Conservation (phyloP, 2,113 vertebrate genomes). For the Ciconia boyciana region DNA sequence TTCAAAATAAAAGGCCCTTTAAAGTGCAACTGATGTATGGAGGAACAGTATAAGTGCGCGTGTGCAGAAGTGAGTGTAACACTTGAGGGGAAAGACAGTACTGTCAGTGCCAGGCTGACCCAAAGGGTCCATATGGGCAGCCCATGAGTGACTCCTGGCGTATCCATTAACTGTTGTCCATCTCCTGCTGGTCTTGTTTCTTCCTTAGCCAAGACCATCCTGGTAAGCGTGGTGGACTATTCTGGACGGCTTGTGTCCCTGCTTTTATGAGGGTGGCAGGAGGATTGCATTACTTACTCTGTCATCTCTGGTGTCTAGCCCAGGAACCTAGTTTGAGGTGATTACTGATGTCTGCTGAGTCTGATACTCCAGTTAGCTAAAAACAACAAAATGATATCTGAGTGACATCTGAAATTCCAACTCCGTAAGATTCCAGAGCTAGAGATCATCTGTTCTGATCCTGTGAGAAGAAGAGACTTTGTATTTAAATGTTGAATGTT, state of each 20-base stretch:
- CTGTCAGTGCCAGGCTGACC: background rate
- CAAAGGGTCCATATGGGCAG: too few relatives aligned
- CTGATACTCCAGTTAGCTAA: background rate
- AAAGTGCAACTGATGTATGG: background rate
- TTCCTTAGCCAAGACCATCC: background rate
- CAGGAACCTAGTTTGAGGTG: background rate
- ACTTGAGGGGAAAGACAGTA: background rate
- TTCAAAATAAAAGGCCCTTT: background rate
- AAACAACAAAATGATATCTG: background rate
- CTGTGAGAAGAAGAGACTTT: background rate
- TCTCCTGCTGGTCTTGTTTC: background rate
- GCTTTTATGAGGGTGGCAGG: background rate
- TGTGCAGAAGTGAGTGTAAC: background rate
- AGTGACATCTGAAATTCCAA: background rate
- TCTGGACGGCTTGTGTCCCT: background rate
- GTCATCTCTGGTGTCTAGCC: background rate
- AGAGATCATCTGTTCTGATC: background rate
- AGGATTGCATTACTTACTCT: background rate
- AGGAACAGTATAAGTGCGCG: rapidly evolving
- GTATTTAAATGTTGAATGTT: background rate
- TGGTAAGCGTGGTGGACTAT: background rate
- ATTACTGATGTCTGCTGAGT: background rate
- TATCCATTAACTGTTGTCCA: background rate
- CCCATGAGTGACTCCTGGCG: rapidly evolving
- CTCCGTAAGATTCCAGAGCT: background rate